Percentiles rank a stretch among this genome's conserved stretches.
Evolutionary conservation across 2,888 invertebrate genomes (phyloP).

Genomic region (Sinopyrophorus schimmeli): DNA sequence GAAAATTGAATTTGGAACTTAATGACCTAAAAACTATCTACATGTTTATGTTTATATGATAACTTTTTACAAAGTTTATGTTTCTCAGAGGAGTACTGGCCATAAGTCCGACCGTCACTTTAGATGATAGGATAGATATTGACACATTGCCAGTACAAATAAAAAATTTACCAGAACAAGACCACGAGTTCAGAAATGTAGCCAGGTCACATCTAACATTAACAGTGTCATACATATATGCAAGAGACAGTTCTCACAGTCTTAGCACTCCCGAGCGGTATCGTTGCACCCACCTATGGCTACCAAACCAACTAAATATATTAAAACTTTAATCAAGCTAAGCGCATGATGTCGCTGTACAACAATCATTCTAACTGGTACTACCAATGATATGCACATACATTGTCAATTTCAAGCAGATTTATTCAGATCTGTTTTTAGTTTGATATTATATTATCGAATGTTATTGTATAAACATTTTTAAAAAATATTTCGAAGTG

Average conservation of each 20-base stretch:
- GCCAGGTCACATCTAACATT: slow-evolving; percentile 34
- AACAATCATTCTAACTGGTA: too few relatives aligned
- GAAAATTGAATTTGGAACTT: too few relatives aligned
- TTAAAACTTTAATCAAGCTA: slow-evolving; percentile 40
- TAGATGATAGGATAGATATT: slow-evolving; percentile 32
- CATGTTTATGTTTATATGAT: slow-evolving; percentile 3
- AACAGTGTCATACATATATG: slow-evolving; percentile 35
- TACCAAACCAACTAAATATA: slow-evolving; percentile 35
- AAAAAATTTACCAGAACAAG: slow-evolving; percentile 33
- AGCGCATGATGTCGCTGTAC: too few relatives aligned
- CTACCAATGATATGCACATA: too few relatives aligned
- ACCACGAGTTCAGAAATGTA: slow-evolving; percentile 23
- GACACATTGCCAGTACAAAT: slow-evolving; percentile 28
- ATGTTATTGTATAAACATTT: too few relatives aligned
- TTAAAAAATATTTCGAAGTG: too few relatives aligned
- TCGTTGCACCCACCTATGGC: slow-evolving; percentile 28
- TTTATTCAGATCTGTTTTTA: too few relatives aligned
- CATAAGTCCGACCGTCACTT: slow-evolving; percentile 17
- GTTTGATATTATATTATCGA: too few relatives aligned
- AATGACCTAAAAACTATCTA: too few relatives aligned
- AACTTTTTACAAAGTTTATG: slow-evolving; percentile 19
- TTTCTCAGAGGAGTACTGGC: slow-evolving; percentile 11
- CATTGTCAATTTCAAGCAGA: too few relatives aligned
- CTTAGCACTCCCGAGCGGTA: slow-evolving; percentile 29
- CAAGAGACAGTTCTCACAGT: slow-evolving; percentile 30